A percentile compares a stretch with the other conserved stretches of the same genome.
Evolutionary conservation across 2,113 vertebrate species (phyloP).

Genomic region (Peromyscus californicus): DNA sequence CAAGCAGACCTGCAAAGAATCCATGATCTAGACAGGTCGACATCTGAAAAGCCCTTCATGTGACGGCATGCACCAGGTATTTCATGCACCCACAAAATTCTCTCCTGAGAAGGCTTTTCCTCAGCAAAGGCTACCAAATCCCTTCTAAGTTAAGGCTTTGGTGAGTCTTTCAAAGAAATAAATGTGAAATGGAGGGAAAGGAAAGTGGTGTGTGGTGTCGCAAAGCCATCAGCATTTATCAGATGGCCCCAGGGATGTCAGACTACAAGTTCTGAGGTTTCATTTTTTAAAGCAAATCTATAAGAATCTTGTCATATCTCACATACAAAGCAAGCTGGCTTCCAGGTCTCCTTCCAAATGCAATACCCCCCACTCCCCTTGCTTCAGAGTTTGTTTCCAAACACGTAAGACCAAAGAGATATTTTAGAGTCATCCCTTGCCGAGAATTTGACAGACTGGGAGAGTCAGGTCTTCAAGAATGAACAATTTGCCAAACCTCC

Average conservation of each 20-base stretch:
- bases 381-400: constrained; percentile 67
- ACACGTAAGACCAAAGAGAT: constrained; percentile 57
- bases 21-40: not conserved
- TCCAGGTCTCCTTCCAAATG: constrained; percentile 59
- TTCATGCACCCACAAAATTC: not conserved
- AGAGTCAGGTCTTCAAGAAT: constrained; percentile 15
- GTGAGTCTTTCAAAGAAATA: constrained; percentile 65
- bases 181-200: constrained; percentile 48
- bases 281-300: constrained; percentile 72
- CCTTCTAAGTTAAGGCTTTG: constrained; percentile 56
- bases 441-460: not conserved
- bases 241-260: constrained; percentile 57
- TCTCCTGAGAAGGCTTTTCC: constrained; percentile 43
- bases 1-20: constrained; percentile 59
- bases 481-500: constrained; percentile 41
- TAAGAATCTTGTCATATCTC: constrained; percentile 70
- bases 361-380: not conserved
- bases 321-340: constrained; percentile 54
- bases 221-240: constrained; percentile 68
- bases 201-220: not conserved
- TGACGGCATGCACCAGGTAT: not conserved
- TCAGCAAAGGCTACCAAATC: not conserved
- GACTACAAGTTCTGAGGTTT: constrained; percentile 58
- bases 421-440: constrained; percentile 55
- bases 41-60: not conserved